Conservation (phyloP, 2,113 vertebrate species). For the Callipepla squamata region DNA sequence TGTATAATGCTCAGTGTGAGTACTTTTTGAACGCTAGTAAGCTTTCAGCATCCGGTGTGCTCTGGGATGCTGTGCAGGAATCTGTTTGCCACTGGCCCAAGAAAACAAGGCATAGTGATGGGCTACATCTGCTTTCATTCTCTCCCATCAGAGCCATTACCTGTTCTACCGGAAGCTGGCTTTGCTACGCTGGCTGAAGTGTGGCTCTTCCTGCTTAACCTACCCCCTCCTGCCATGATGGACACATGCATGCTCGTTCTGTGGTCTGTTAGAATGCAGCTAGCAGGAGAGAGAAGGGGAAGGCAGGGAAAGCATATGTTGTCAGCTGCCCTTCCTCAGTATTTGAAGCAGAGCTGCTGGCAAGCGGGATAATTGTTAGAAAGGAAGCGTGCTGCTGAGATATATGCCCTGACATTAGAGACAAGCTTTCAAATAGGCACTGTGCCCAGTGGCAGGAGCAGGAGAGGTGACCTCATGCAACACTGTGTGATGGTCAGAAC, state of each 20-base stretch:
- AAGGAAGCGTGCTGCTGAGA: background rate
- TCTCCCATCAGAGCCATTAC: background rate
- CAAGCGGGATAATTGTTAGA: background rate
- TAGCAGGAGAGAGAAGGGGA: background rate
- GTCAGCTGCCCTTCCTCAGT: background rate
- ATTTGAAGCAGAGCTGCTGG: background rate
- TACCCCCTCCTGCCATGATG: background rate
- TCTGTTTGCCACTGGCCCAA: background rate
- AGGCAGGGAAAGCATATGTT: background rate
- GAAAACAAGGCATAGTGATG: background rate
- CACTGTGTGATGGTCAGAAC: background rate
- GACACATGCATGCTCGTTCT: background rate
- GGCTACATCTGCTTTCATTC: background rate
- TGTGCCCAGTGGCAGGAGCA: background rate
- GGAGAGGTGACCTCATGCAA: background rate
- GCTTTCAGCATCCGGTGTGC: background rate
- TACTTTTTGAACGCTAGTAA: background rate
- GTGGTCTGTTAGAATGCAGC: background rate
- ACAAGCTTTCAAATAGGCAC: background rate
- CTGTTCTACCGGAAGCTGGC: background rate
- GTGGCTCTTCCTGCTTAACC: background rate
- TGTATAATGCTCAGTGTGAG: background rate
- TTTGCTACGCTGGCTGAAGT: background rate
- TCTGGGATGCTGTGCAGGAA: background rate
- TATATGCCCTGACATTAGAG: background rate